phyloP scores from a whole-genome alignment of 2,888 invertebrate genomes.

The Rhingia campestris region DNA sequence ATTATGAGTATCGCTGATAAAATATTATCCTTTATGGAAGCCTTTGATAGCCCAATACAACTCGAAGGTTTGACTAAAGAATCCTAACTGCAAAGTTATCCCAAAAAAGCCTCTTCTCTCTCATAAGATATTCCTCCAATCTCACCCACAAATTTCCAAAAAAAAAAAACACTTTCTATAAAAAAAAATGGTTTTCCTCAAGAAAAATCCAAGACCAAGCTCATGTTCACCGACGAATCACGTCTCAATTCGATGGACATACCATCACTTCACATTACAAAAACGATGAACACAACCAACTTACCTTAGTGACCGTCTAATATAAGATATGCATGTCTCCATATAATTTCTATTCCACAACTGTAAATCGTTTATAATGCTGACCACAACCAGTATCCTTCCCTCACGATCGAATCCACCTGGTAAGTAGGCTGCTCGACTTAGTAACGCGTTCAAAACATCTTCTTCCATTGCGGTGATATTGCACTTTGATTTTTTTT shows the following conservation, averaged over 20 bases:
- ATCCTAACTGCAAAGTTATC: too few species aligned
- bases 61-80: too few species aligned
- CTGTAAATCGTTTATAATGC: slow-evolving; percentile 85
- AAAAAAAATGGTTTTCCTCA: too few species aligned
- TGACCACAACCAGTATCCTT: slow-evolving; percentile 86
- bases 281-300: slow-evolving; percentile 61
- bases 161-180: too few species aligned
- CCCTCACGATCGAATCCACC: slow-evolving; percentile 87
- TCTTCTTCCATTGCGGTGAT: slow-evolving; percentile 83
- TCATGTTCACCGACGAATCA: not conserved
- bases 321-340: slow-evolving; percentile 81
- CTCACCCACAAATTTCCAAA: too few species aligned
- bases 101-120: too few species aligned
- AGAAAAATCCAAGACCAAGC: too few species aligned
- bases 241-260: not conserved
- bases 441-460: slow-evolving; percentile 85
- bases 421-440: slow-evolving; percentile 85
- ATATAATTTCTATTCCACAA: slow-evolving; percentile 82
- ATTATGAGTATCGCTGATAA: too few species aligned
- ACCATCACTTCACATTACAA: not conserved
- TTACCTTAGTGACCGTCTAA: slow-evolving; percentile 82
- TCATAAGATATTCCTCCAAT: too few species aligned
- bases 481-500: slow-evolving; percentile 25
- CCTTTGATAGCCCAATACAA: too few species aligned
- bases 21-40: too few species aligned